Percentiles rank a stretch among this genome's conserved stretches.
These are phyloP conservation scores for Trogon melanurus DNA, from an alignment of 2,113 vertebrate genomes.

Conservation along the genomic window DNA sequence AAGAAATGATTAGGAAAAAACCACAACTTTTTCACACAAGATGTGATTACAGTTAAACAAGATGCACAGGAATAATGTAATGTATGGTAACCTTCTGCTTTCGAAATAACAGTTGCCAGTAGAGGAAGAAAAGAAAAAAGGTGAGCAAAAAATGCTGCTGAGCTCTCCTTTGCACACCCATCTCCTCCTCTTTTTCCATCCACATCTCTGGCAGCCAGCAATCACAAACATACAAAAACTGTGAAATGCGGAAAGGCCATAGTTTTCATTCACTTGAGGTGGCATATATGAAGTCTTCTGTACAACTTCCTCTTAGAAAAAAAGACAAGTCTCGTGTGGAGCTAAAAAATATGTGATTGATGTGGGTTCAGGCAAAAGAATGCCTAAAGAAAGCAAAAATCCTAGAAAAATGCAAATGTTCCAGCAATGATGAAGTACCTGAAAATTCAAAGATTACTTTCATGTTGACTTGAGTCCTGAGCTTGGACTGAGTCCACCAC, in stretches of 20 bases:
- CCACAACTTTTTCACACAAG: background rate
- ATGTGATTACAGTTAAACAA: background rate
- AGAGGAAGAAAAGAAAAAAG: background rate
- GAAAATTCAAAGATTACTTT: background rate
- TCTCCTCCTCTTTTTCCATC: background rate
- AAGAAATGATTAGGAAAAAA: background rate
- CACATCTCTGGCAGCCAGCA: background rate
- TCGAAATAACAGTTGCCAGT: background rate
- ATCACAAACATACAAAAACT: background rate
- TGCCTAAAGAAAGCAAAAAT: background rate
- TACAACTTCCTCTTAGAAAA: background rate
- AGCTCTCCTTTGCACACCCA: background rate
- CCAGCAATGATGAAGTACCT: background rate
- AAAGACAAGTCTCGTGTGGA: background rate
- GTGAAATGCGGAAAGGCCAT: background rate
- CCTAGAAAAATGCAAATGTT: background rate
- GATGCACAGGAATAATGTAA: background rate
- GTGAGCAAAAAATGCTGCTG: background rate
- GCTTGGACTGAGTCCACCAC: background rate
- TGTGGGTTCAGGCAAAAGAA: background rate
- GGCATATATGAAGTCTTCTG: background rate
- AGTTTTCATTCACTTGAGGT: background rate
- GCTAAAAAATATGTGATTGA: background rate
- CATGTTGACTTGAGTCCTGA: background rate
- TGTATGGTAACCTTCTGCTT: background rate